Evolutionary conservation across 2,113 vertebrate species (phyloP).

Genomic region (Zosterops hypoxanthus): DNA sequence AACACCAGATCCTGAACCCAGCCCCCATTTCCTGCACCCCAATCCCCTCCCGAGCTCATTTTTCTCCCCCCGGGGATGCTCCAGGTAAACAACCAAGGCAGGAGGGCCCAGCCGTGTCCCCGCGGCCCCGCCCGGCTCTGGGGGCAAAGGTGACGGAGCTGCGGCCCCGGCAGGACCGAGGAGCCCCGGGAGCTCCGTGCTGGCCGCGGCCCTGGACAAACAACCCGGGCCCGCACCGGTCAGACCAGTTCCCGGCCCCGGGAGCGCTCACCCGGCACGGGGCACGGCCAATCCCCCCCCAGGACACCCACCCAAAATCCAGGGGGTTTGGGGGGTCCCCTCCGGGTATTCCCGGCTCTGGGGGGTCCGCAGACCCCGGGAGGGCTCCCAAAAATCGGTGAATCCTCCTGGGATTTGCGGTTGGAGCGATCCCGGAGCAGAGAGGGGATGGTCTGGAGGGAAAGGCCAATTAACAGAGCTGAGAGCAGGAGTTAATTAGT

Average conservation of each 20-base stretch:
- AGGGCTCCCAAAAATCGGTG: neutral
- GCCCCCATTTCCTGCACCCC: neutral
- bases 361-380: too few relatives aligned
- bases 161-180: too few relatives aligned
- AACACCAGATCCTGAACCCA: neutral
- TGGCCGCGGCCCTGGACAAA: neutral
- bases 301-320: neutral
- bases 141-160: too few relatives aligned
- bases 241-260: neutral
- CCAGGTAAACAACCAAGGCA: fast-evolving
- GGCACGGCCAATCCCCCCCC: neutral
- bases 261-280: neutral
- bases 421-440: neutral
- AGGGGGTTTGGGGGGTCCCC: fast-evolving
- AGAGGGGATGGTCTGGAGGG: fast-evolving
- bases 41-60: neutral
- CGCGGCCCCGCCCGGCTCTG: neutral
- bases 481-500: too few relatives aligned
- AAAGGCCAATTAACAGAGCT: too few relatives aligned
- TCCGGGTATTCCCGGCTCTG: neutral
- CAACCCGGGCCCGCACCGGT: neutral
- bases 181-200: neutral
- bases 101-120: fast-evolving
- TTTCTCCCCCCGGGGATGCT: neutral
- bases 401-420: neutral